Evolutionary conservation across 1,140 invertebrate species (phyloP).

Genomic region (Leptopilina boulardi): DNA sequence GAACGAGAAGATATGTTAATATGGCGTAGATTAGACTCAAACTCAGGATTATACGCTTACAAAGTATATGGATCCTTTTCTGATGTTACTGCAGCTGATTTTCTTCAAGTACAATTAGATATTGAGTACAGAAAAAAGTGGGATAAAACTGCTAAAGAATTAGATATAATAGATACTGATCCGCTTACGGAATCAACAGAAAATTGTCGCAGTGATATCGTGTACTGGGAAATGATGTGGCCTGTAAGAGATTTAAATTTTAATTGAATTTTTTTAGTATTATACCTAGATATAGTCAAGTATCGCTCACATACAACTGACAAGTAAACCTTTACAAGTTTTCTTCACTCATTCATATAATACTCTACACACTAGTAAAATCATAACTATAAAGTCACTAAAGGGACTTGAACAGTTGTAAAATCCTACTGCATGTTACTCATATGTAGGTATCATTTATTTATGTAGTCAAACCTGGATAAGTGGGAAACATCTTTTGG

Average conservation of each 20-base stretch:
- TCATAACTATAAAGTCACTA: too few species aligned
- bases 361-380: too few species aligned
- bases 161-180: constrained; percentile 83
- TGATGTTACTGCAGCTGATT: constrained; percentile 87
- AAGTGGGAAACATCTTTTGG: too few species aligned
- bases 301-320: too few species aligned
- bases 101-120: constrained; percentile 89
- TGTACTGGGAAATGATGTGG: constrained; percentile 93
- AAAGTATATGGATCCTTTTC: constrained; percentile 91
- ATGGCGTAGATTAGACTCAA: constrained; percentile 84
- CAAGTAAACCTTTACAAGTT: too few species aligned
- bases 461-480: background rate
- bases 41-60: constrained; percentile 83
- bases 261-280: too few species aligned
- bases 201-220: constrained; percentile 81
- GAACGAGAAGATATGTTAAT: constrained; percentile 87
- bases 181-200: constrained; percentile 65
- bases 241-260: constrained; percentile 79
- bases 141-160: constrained; percentile 86
- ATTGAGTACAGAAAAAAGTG: constrained; percentile 86
- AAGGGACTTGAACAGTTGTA: too few species aligned
- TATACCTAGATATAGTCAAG: too few species aligned
- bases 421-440: too few species aligned
- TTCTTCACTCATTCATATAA: too few species aligned
- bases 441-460: too few species aligned